These are phyloP conservation scores for Ditula angustiorana DNA, from an alignment of 2,888 invertebrate species.

Conservation along the genomic window DNA sequence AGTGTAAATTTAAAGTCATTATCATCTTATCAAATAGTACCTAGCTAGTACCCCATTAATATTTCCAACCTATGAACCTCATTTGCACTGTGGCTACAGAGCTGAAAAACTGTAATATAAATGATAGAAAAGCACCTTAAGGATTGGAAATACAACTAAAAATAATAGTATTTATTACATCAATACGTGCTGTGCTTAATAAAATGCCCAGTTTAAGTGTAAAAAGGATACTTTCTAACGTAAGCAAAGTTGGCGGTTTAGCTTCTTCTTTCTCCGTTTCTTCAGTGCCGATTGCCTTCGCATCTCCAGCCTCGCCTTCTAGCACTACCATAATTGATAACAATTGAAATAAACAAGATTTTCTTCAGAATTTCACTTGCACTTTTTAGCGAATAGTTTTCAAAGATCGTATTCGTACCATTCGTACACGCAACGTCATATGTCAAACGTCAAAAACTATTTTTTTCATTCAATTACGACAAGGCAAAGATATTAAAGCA, in stretches of 20 bases:
- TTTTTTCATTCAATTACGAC: too few species aligned
- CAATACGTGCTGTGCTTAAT: neutral
- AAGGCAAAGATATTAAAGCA: too few species aligned
- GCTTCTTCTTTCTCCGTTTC: conserved; percentile 66
- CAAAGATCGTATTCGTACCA: conserved; percentile 19
- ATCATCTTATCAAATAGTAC: conserved; percentile 18
- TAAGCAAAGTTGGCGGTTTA: conserved; percentile 70
- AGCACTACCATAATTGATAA: conserved; percentile 67
- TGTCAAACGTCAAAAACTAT: conserved; percentile 31
- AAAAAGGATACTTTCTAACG: conserved; percentile 86
- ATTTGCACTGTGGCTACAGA: conserved; percentile 1
- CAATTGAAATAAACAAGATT: conserved; percentile 4
- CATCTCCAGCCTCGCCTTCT: conserved; percentile 73
- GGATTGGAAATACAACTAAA: too few species aligned
- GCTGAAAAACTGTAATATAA: neutral
- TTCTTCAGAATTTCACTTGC: conserved; percentile 30
- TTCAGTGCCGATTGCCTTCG: conserved; percentile 62
- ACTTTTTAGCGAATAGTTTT: conserved; percentile 27
- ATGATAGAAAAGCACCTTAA: too few species aligned
- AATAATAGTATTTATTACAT: neutral
- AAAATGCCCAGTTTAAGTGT: conserved; percentile 12
- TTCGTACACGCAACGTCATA: conserved; percentile 36
- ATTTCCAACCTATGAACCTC: conserved; percentile 13
- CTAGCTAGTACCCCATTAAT: neutral
- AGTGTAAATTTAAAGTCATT: neutral